phyloP scores from a whole-genome alignment of 2,797 vertebrate species.

The Chiloscyllium punctatum region DNA sequence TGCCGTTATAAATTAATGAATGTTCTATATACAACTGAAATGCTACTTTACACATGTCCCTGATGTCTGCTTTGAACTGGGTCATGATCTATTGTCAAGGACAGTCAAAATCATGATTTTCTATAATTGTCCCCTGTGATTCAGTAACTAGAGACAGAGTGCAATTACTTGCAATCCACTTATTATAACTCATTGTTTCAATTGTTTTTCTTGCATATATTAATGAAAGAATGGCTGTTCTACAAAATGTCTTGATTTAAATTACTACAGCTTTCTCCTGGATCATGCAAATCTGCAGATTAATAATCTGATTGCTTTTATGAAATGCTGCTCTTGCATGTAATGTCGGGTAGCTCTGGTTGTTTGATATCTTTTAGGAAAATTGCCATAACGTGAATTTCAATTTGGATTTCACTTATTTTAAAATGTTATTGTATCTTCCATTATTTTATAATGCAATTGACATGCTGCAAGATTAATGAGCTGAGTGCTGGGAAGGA shows the following conservation, averaged over 20 bases:
- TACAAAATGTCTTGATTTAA: not conserved
- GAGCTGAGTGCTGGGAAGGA: not conserved
- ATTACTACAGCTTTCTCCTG: not conserved
- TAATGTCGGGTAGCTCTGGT: not conserved
- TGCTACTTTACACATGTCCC: not conserved
- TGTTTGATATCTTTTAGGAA: not conserved
- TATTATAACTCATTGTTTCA: not conserved
- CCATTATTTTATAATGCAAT: not conserved
- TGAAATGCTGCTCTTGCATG: not conserved
- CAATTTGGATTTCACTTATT: not conserved
- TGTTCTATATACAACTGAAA: not conserved
- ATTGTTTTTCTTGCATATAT: not conserved
- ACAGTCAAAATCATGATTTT: not conserved
- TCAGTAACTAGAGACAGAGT: not conserved
- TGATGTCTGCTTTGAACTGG: not conserved
- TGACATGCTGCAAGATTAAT: not conserved
- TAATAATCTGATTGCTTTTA: not conserved
- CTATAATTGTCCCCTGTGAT: not conserved
- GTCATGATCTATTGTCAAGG: constrained; percentile 18
- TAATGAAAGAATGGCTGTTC: not conserved
- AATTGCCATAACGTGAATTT: not conserved
- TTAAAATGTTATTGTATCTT: not conserved
- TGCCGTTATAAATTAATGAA: constrained; percentile 19
- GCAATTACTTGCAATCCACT: not conserved
- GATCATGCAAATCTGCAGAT: not conserved